phyloP scores from a whole-genome alignment of 2,113 vertebrate species.

The Taurulus bubalis region DNA sequence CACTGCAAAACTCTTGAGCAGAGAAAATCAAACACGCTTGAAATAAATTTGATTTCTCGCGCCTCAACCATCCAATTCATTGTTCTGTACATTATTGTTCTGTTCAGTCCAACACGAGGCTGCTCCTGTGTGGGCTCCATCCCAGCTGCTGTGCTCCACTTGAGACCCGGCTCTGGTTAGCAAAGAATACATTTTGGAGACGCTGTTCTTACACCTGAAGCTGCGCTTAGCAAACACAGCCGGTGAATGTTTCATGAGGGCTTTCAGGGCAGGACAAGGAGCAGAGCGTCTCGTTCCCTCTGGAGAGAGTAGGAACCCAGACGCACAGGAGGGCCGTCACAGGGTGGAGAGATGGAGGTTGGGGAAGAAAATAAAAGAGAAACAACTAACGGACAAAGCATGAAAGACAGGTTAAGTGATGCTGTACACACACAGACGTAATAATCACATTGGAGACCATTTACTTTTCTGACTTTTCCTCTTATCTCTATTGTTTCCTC shows the following conservation, averaged over 20 bases:
- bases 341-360: neutral
- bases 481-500: neutral
- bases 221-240: conserved; percentile 13
- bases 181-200: conserved; percentile 5
- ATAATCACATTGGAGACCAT: conserved; percentile 36
- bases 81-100: neutral
- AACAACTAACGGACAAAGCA: neutral
- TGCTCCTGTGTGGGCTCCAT: neutral
- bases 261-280: conserved; percentile 27
- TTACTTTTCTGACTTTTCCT: conserved; percentile 18
- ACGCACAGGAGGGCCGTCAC: neutral
- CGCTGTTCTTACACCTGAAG: conserved; percentile 19
- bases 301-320: neutral
- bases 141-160: neutral
- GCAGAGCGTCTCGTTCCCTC: conserved; percentile 20
- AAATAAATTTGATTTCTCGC: neutral
- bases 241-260: conserved; percentile 44
- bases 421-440: conserved; percentile 5
- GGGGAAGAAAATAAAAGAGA: neutral
- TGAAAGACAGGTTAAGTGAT: conserved; percentile 18
- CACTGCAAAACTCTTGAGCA: neutral
- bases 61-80: neutral
- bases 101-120: neutral
- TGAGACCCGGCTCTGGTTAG: neutral
- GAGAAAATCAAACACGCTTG: conserved; percentile 7